Evolutionary conservation across 1,140 invertebrate species (phyloP).

Genomic region (Drosophila melanogaster): Release_6_plus_ISO1_MT NT_033779.5:19552001-19552500

Average conservation of each 20-base stretch:
- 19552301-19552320: constrained; percentile 85
- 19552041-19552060: constrained; percentile 90
- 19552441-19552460: background rate
- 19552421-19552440: too few relatives aligned
- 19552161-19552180: constrained; percentile 92
- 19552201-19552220: constrained; percentile 46
- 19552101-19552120: constrained; percentile 90
- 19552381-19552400: constrained; percentile 90
- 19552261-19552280: constrained; percentile 12
- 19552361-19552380: constrained; percentile 93
- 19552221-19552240: background rate
- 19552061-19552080: constrained; percentile 87
- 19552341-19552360: constrained; percentile 92
- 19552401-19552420: constrained; percentile 90
- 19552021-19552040: constrained; percentile 92
- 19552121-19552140: constrained; percentile 88
- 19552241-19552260: background rate
- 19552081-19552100: constrained; percentile 71
- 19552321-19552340: constrained; percentile 97
- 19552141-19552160: constrained; percentile 90
- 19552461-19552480: constrained; percentile 86
- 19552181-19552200: constrained; percentile 94
- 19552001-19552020: constrained; percentile 94
- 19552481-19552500: constrained; percentile 93
- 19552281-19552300: constrained; percentile 35